Base-by-base conservation (phyloP, 2,888 invertebrate genomes). In the Ferrisia virgata region DNA sequence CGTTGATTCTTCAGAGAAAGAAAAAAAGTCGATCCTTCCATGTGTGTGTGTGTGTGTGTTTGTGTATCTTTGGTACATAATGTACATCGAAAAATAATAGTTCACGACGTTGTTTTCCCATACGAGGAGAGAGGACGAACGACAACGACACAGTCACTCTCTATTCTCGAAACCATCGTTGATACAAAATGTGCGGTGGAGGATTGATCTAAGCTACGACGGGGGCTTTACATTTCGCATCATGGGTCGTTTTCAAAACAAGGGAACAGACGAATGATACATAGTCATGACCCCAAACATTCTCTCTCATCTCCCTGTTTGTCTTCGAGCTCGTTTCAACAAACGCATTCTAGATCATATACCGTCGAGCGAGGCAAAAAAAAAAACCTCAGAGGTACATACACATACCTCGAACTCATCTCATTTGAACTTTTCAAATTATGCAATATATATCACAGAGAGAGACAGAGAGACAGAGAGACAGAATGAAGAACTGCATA, bases 31-130 rank as follows among this genome's bases (percentile, higher is more conserved):
- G n/a, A 40, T 9, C 40, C 2, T 4, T 40, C 11, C 11, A 2
- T 13, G 3, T 47, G 3, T 47, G n/a, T n/a, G 1, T n/a, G 13
- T 40, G 40, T 11, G 13, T 36, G 36, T 8, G 53, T 78, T n/a
- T n/a, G n/a, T n/a, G n/a, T n/a, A n/a, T n/a, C n/a, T n/a, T n/a
- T n/a, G n/a, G n/a, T n/a, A n/a, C n/a, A n/a, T n/a, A n/a, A 15
- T 82, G 18, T 53, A 18, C 69, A 31, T 72, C 33, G 82, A 69
- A 82, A 82, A 82, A 72, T 82, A 82, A 82, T 82, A 82, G 82
- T 82, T 82, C 82, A 82, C 82, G 82, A 82, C 69, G 82, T 82
- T 43, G 82, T 82, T 82, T 82, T 82, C 82, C 82, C 82, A 82
- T 82, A 82, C 82, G 40, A 82, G 72, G 82, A 72, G 31, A 28